phyloP scores from a whole-genome alignment of 2,113 vertebrate genomes.

The Gavia stellata region DNA sequence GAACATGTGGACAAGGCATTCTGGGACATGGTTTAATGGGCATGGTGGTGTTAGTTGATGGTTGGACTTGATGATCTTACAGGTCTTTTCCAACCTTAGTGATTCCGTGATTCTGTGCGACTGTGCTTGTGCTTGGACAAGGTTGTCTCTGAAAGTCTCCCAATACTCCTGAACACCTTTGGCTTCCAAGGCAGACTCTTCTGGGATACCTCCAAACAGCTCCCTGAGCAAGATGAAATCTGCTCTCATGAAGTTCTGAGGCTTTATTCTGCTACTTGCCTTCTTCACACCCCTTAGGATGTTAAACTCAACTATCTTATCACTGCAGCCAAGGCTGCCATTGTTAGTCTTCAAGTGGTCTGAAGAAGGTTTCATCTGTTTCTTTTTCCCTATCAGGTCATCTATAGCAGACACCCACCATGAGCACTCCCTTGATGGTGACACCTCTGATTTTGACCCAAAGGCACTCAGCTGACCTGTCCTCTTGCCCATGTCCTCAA shows the following conservation, averaged over 20 bases:
- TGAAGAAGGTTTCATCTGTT: not conserved
- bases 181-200: not conserved
- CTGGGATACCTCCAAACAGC: not conserved
- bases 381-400: not conserved
- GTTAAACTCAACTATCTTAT: not conserved
- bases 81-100: too few species aligned
- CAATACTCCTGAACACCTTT: not conserved
- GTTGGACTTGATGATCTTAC: too few species aligned
- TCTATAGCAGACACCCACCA: not conserved
- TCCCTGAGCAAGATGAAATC: not conserved
- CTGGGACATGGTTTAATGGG: too few species aligned
- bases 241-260: not conserved
- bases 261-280: not conserved
- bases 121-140: not conserved
- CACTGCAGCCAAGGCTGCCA: not conserved
- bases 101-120: too few species aligned
- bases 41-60: too few species aligned
- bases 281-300: not conserved
- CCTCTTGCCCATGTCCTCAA: not conserved
- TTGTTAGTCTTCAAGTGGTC: not conserved
- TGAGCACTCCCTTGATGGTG: not conserved
- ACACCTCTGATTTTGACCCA: not conserved
- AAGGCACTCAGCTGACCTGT: not conserved
- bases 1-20: too few species aligned
- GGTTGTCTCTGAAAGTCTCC: not conserved